A percentile compares a stretch with the other conserved stretches of the same genome.
Evolutionary conservation across 2,888 invertebrate genomes (phyloP).

Genomic region (Plebejus argus): DNA sequence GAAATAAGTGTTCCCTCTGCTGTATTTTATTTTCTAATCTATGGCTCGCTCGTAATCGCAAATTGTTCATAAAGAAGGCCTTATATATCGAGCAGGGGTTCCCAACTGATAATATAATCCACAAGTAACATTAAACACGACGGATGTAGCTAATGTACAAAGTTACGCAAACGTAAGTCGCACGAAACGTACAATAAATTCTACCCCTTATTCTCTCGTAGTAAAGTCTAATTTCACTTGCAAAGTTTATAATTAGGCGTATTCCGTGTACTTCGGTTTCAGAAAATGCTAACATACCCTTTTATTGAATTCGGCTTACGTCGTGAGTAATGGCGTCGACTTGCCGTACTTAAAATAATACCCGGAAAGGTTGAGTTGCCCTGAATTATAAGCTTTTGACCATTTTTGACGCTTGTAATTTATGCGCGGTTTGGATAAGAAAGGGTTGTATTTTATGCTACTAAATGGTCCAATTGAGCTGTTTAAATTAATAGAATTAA

Average conservation of each 20-base stretch:
- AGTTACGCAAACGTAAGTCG: constrained; percentile 40
- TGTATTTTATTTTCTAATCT: neutral
- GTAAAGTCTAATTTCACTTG: neutral
- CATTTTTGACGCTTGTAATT: neutral
- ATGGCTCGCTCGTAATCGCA: neutral
- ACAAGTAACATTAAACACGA: constrained; percentile 34
- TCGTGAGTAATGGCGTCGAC: neutral
- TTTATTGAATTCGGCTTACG: constrained; percentile 11
- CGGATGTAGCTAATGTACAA: constrained; percentile 46
- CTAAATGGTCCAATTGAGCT: neutral
- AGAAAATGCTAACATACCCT: constrained; percentile 11
- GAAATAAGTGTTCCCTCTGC: neutral
- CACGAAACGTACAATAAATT: neutral
- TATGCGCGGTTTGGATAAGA: neutral
- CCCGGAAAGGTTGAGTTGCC: neutral
- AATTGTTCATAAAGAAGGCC: neutral
- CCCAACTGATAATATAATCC: constrained; percentile 22
- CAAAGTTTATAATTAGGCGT: neutral
- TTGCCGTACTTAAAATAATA: constrained; percentile 13
- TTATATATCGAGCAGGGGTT: neutral
- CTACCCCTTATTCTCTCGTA: neutral
- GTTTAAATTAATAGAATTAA: too few species aligned
- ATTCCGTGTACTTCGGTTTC: neutral
- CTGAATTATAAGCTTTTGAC: neutral
- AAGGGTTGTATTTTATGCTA: constrained; percentile 2